Base-by-base conservation (phyloP, 37 sponge, comb jelly and placozoan species). In the Crambe crambe region DNA sequence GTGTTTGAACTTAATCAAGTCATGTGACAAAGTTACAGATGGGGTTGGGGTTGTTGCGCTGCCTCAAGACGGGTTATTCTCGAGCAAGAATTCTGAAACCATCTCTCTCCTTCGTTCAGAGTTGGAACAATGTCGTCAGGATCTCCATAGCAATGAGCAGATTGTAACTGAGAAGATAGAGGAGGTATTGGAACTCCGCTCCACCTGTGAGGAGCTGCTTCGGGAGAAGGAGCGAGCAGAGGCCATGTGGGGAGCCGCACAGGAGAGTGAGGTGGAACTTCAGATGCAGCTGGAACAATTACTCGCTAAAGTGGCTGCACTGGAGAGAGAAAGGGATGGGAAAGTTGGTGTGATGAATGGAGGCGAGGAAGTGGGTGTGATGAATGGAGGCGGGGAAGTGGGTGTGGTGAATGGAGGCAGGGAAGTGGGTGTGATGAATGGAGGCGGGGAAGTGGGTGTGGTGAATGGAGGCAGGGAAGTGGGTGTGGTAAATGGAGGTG, bases 131-230 rank as follows among this genome's bases (percentile, higher is more conserved):
- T 77, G 77, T 57, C 83, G 54, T 0, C 10, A 26, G 15, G 89
- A 88, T 42, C 47, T 88, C 2, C 56, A 68, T 22, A 64, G 74
- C 0, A 79, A 83, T 54, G 89, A 88, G 42, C 83, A 88, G 35
- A 64, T 83, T 32, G 82, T 88, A 77, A 79, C 79, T 3, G 89
- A 83, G 67, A 82, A 82, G 73, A 40, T 63, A 72, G 64, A 69
- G 17, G 78, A 88, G 69, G 3, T 88, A 36, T 41, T 15, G 26
- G 76, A 74, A 34, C 41, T 77, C 15, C 71, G 61, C 54, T 29
- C 22, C 6, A 34, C 38, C 37, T 72, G 58, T 42, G 34, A 62
- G 10, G 34, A 29, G 51, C 35, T 82, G 1, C 27, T 32, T 29
- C 29, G 17, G 23, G 72, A 72, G 44, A 82, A 72, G 37, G 63